phyloP scores from a whole-genome alignment of 2,113 vertebrate genomes.

The Cacatua alba region DNA sequence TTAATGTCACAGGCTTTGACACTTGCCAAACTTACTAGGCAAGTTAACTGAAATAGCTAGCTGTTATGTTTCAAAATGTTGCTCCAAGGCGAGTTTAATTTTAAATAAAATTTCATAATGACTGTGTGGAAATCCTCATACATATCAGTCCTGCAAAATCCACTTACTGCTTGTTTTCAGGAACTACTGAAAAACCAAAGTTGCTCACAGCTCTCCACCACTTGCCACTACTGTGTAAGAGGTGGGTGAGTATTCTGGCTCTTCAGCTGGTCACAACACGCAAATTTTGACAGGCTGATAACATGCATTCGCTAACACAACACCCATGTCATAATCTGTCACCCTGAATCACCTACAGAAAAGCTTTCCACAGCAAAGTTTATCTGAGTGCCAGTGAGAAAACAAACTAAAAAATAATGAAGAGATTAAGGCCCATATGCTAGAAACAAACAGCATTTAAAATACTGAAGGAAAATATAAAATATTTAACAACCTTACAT shows the following conservation, averaged over 20 bases:
- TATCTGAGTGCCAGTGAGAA: not conserved
- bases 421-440: not conserved
- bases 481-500: not conserved
- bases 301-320: not conserved
- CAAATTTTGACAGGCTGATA: not conserved
- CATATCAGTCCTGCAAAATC: not conserved
- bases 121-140: not conserved
- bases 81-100: not conserved
- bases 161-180: not conserved
- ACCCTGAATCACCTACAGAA: not conserved
- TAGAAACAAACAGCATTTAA: conserved; percentile 11
- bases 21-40: not conserved
- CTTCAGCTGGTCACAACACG: not conserved
- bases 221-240: not conserved
- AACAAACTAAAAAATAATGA: not conserved
- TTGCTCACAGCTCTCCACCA: not conserved
- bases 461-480: conserved; percentile 17
- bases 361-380: not conserved
- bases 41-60: not conserved
- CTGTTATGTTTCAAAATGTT: not conserved
- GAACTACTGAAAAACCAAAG: not conserved
- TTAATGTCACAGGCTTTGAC: not conserved
- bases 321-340: not conserved
- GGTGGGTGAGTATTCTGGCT: not conserved
- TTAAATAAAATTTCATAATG: not conserved